Evolutionary conservation across 2,113 vertebrate species (phyloP).

Genomic region (Orthonyx spaldingii): DNA sequence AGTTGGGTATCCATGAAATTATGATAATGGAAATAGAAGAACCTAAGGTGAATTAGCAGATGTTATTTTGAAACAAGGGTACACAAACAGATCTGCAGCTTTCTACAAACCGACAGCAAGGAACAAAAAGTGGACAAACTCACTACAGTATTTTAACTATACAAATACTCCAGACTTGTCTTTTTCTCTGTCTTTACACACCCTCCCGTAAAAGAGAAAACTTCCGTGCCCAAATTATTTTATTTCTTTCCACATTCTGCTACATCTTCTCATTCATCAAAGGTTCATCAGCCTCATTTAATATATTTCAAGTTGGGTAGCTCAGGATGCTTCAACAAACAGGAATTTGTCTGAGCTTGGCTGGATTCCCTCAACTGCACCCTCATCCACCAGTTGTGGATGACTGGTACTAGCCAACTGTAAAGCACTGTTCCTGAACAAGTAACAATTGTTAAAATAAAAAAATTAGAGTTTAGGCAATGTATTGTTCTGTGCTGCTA

Average conservation of each 20-base stretch:
- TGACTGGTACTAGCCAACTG: slow-evolving; percentile 63
- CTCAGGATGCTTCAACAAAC: slow-evolving; percentile 5
- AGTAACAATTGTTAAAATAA: slow-evolving; percentile 48
- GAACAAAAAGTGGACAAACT: neutral
- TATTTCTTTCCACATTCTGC: neutral
- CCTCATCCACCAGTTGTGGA: neutral
- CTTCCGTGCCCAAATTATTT: neutral
- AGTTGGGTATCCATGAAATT: neutral
- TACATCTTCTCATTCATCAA: neutral
- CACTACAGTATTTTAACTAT: neutral
- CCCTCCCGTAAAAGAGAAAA: neutral
- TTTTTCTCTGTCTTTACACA: neutral
- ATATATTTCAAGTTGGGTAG: neutral
- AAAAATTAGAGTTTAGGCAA: neutral
- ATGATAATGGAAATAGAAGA: neutral
- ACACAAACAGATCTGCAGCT: neutral
- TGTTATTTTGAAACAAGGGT: neutral
- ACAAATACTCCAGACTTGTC: neutral
- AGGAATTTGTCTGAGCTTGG: slow-evolving; percentile 27
- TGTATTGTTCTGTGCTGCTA: slow-evolving; percentile 49
- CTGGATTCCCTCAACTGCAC: neutral
- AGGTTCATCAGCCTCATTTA: neutral
- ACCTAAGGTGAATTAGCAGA: neutral
- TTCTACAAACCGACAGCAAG: neutral
- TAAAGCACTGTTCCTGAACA: slow-evolving; percentile 53